Evolutionary conservation across 2,797 vertebrate genomes (phyloP).

Genomic region (Tiaroga cobitis): DNA sequence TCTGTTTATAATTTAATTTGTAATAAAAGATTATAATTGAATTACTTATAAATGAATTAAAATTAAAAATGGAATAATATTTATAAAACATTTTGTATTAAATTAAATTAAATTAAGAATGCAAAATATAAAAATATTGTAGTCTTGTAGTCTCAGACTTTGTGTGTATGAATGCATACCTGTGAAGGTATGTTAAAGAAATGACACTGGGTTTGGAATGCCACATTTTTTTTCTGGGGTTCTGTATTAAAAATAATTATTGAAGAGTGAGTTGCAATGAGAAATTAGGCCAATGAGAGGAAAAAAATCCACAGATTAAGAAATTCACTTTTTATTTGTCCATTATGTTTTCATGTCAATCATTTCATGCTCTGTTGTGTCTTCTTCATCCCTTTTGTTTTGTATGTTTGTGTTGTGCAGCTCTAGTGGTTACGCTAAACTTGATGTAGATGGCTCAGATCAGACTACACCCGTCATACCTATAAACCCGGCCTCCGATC

Average conservation of each 20-base stretch:
- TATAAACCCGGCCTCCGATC: constrained; percentile 51
- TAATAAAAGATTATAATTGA: neutral
- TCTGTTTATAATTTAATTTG: neutral
- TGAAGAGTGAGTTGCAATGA: neutral
- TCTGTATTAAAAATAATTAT: neutral
- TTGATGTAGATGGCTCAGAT: constrained; percentile 83
- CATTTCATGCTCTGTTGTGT: constrained; percentile 70
- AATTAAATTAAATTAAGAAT: neutral
- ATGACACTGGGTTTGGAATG: neutral
- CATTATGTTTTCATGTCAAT: constrained; percentile 49
- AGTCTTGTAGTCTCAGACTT: neutral
- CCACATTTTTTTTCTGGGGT: constrained; percentile 1
- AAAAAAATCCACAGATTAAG: neutral
- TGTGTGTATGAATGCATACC: neutral
- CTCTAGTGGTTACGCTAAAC: constrained; percentile 77
- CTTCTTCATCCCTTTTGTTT: constrained; percentile 61
- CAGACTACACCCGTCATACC: constrained; percentile 70
- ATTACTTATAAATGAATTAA: neutral
- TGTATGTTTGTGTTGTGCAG: constrained; percentile 66
- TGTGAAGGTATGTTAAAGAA: neutral
- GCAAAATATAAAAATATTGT: neutral
- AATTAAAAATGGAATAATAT: neutral
- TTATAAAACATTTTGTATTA: neutral
- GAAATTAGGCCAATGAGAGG: too few species aligned
- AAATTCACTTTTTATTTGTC: constrained; percentile 52